Conservation (phyloP, 2,113 vertebrate species). For the Varanus komodoensis region DNA sequence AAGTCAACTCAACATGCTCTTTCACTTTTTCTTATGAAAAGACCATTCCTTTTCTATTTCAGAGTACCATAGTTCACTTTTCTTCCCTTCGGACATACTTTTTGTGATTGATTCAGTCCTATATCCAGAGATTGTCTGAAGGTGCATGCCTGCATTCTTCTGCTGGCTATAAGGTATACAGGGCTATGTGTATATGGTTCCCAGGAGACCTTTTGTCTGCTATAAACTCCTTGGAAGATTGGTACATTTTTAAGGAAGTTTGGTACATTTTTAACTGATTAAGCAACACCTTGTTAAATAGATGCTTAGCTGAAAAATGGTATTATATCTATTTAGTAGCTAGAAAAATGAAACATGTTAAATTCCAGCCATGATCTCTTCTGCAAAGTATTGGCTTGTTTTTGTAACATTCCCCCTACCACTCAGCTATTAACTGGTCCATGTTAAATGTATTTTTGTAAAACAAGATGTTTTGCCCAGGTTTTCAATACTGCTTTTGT, state of each 20-base stretch:
- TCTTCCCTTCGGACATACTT: neutral
- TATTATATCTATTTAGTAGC: neutral
- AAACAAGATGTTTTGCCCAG: constrained; percentile 9
- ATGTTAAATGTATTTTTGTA: neutral
- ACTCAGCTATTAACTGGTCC: neutral
- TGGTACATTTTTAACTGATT: neutral
- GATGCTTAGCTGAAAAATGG: neutral
- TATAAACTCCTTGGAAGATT: neutral
- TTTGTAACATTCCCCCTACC: neutral
- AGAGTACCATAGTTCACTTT: neutral
- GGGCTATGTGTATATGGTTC: neutral
- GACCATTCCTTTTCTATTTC: too few species aligned
- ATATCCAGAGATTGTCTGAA: neutral
- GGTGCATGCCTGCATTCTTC: neutral
- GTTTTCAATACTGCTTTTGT: neutral
- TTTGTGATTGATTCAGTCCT: neutral
- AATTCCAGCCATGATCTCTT: neutral
- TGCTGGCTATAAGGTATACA: neutral
- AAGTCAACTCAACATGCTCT: neutral
- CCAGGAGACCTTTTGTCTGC: neutral
- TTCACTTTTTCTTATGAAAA: neutral
- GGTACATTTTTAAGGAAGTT: neutral
- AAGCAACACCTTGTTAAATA: neutral
- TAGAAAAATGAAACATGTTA: neutral
- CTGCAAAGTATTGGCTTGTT: neutral